Evolutionary conservation across 2,113 vertebrate genomes (phyloP).

Genomic region (Mungos mungo): DNA sequence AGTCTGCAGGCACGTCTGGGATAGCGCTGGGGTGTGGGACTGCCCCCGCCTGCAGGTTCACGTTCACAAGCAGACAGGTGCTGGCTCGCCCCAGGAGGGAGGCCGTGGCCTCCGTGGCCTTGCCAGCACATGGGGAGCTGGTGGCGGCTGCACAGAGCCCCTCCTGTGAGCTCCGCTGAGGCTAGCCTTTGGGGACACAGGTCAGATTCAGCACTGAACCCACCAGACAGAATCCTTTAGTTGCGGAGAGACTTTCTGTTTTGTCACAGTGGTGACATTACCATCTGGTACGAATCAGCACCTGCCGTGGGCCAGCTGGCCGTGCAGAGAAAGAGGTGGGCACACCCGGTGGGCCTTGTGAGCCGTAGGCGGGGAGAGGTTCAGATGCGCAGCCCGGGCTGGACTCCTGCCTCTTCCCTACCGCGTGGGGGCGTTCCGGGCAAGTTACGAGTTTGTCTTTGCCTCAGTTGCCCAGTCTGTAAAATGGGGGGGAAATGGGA

Average conservation of each 20-base stretch:
- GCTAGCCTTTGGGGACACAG: not conserved
- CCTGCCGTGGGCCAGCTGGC: not conserved
- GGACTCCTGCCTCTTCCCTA: not conserved
- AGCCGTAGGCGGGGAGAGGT: accelerated
- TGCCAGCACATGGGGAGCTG: accelerated
- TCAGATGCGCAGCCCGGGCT: not conserved
- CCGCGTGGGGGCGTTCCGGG: not conserved
- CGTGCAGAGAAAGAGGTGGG: not conserved
- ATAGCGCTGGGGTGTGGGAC: not conserved
- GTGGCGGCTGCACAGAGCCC: not conserved
- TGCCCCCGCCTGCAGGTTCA: not conserved
- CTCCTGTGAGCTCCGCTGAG: not conserved
- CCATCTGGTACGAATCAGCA: not conserved
- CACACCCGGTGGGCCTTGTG: not conserved
- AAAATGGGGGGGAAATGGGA: not conserved
- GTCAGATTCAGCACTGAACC: not conserved
- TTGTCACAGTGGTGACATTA: too few relatives aligned
- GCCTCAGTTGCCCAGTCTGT: not conserved
- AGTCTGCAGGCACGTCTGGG: not conserved
- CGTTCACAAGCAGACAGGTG: not conserved
- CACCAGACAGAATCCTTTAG: not conserved
- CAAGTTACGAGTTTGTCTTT: not conserved
- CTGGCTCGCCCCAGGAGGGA: not conserved
- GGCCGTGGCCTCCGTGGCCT: not conserved
- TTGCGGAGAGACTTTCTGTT: not conserved